Evolutionary conservation across 30 jellyfish, hydroid and myxozoan genomes (phyloP), one percentile per base, ranked within the genome.

Genomic region (Euphysa ruthae): DNA sequence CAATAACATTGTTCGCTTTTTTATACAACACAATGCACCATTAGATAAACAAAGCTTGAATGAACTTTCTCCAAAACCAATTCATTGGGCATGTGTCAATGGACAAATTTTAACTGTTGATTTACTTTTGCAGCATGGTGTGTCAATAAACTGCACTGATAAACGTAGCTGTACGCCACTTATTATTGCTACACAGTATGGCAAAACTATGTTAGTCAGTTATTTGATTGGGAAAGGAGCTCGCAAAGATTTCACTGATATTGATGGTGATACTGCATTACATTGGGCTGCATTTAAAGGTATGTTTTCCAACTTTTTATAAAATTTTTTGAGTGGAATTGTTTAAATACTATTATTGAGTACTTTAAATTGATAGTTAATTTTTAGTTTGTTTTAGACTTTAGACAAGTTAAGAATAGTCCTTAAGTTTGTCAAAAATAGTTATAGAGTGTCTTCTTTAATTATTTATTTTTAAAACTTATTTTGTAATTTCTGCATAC

Each of bases 261-360:
- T 74, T 24, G 95, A 90, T 81, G 95, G 95, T 12, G 99, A 90
- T 44, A 81, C 70, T 49, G 93, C 95, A 3, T 44, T 90, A 42
- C 95, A 82, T 65, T 90, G 99, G 99, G 99, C 99, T 0, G 81
- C 93, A 15, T 90, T 80, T 57, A 77, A 76, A 74, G 99, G 99
- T 90, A 65, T 24, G 14, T 10, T n/a, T n/a, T n/a, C n/a, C n/a
- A n/a, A n/a, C n/a, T n/a, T n/a, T n/a, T n/a, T n/a, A n/a, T n/a
- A n/a, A n/a, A n/a, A n/a, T n/a, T n/a, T n/a, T n/a, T n/a, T n/a
- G n/a, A n/a, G n/a, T n/a, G n/a, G n/a, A n/a, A n/a, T n/a, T n/a
- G n/a, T n/a, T n/a, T n/a, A n/a, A n/a, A n/a, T n/a, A n/a, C n/a
- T n/a, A n/a, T n/a, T n/a, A n/a, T n/a, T n/a, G n/a, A n/a, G n/a